Evolutionary conservation across 2,797 vertebrate species (phyloP).

Genomic region (Harpagifer antarcticus): DNA sequence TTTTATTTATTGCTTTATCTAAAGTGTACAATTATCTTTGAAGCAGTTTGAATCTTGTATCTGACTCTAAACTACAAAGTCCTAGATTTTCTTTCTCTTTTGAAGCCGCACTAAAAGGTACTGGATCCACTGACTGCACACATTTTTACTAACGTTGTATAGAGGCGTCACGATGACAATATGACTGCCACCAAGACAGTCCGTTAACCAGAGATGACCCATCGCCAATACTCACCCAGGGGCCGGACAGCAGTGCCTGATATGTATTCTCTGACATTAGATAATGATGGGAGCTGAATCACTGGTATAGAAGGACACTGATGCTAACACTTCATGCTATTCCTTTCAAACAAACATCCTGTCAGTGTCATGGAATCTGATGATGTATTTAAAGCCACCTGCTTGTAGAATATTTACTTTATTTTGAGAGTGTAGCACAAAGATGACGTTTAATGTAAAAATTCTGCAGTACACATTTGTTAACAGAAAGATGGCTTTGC

Average conservation of each 20-base stretch:
- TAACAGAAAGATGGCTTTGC: neutral
- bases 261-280: slow-evolving; percentile 18
- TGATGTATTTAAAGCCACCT: neutral
- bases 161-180: slow-evolving; percentile 40
- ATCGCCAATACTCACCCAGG: slow-evolving; percentile 12
- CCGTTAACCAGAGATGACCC: slow-evolving; percentile 47
- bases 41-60: neutral
- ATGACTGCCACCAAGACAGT: slow-evolving; percentile 21
- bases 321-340: neutral
- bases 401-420: neutral
- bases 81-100: neutral
- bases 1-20: neutral
- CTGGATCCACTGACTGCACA: neutral
- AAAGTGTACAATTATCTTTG: neutral
- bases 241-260: slow-evolving; percentile 13
- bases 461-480: neutral
- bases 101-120: neutral
- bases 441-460: no score
- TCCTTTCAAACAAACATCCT: no score
- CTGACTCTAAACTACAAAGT: neutral
- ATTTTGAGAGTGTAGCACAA: neutral
- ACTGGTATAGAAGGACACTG: slow-evolving; percentile 1
- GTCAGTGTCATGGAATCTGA: slow-evolving; percentile 2
- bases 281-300: slow-evolving; percentile 5
- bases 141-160: slow-evolving; percentile 4